phyloP scores from a whole-genome alignment of 2,797 vertebrate genomes.

The Cyprinodon diabolis region DNA sequence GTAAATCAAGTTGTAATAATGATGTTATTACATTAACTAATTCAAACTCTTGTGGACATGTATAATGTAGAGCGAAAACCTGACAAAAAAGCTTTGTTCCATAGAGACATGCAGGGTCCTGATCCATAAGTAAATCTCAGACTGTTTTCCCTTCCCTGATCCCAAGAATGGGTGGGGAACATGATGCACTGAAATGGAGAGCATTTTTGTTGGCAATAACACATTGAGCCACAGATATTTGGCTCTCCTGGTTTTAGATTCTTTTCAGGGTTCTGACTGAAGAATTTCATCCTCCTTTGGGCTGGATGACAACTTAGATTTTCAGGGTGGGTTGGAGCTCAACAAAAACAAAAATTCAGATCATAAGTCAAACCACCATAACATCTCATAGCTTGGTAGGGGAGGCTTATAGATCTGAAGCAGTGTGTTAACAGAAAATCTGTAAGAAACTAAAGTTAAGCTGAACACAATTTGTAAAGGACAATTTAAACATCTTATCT shows the following conservation, averaged over 20 bases:
- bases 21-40: neutral
- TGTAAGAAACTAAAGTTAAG: neutral
- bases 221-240: conserved; percentile 65
- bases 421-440: neutral
- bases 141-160: conserved; percentile 70
- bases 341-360: conserved; percentile 9
- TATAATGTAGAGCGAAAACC: conserved; percentile 5
- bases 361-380: conserved; percentile 26
- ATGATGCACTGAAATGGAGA: conserved; percentile 54
- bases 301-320: conserved; percentile 26
- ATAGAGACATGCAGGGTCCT: conserved; percentile 47
- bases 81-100: conserved; percentile 25
- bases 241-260: conserved; percentile 25
- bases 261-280: conserved; percentile 25
- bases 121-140: conserved; percentile 59
- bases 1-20: neutral
- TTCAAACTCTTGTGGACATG: conserved; percentile 6
- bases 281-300: conserved; percentile 25
- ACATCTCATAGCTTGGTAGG: neutral
- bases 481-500: neutral
- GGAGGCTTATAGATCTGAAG: neutral
- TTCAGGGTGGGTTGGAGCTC: conserved; percentile 20
- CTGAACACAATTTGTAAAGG: neutral
- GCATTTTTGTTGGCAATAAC: conserved; percentile 67
- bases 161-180: conserved; percentile 56